Base-by-base conservation (phyloP, 2,888 invertebrate species). In the Shargacucullia verbasci region DNA sequence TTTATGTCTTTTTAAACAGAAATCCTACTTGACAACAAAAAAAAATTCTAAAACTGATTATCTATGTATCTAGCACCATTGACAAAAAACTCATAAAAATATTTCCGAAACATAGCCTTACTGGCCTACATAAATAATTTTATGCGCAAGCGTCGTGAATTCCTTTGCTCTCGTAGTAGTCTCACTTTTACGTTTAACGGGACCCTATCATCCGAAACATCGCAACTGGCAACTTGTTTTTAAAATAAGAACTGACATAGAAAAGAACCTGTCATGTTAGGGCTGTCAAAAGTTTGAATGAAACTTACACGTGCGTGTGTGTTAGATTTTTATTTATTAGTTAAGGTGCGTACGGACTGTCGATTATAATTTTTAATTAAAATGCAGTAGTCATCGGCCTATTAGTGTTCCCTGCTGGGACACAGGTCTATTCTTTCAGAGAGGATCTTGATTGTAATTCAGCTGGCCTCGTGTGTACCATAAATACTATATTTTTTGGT, bases 181-280 rank as follows among this genome's bases (percentile, higher is more conserved):
- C 70, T 68, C 79, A 74, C 80, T 79, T 86, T 84, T 84, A 79
- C 80, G 70, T 70, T 60, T 90, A 91, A 91, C 91, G 89, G 91
- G 72, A 87, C 53, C 65, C 68, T 70, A 73, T 80, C 83, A 81
- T 81, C 72, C 70, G 67, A 79, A 82, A 81, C 61, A 70, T 46
- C 63, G 73, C 71, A 79, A 81, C 84, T 46, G 64, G 73, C 71
- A 79, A 81, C 84, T 82, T 80, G 85, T 87, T 88, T 84, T 82
- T 82, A 70, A 81, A 83, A 82, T 81, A 71, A 78, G 55, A 77
- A 81, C 82, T 87, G 86, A 86, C 87, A 88, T 83, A 85, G 85
- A 88, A 85, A 85, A 77, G 47, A 85, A 86, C 83, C 81, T 82
- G 86, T 76, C 49, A 37, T 35, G 13, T 27, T 33, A 48, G 66